Base-by-base conservation (phyloP, 2,113 vertebrate species). In the Propithecus coquereli region DNA sequence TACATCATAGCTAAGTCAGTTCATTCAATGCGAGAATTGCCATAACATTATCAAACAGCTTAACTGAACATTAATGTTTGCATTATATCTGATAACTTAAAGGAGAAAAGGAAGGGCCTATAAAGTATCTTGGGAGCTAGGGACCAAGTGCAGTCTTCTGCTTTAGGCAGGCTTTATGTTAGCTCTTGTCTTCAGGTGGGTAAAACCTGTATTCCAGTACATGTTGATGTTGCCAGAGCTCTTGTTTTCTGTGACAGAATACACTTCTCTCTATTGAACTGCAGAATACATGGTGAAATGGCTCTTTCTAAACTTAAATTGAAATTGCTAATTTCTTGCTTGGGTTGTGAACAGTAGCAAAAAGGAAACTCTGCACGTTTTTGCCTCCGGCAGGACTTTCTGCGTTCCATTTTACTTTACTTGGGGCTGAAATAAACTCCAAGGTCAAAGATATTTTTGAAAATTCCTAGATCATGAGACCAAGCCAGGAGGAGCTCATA, bases 41-140 rank as follows among this genome's bases (percentile, higher is more conserved):
- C 18, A n/a, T 73, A 80, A 74, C 32, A 37, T 89, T 68, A 84
- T 63, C 88, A 87, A 50, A 27, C 73, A 79, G 82, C 43, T 50
- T 80, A 95, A 73, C 66, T 94, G 77, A 95, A 93, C 83, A 86
- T 52, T 40, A 80, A 17, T 92, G 16, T 92, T 96, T 90, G 18
- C 57, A 66, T 94, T 92, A 0, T 87, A 52, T 92, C 50, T 95
- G 71, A 84, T 80, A 59, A 73, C 73, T 79, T 92, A 65, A 13
- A 90, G 63, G n/a, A 96, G 65, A 97, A 95, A 80, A 23, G 45
- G 37, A 94, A 80, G 25, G n/a, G 8, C 52, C 71, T 70, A 37
- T 65, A 84, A 89, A 92, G 50, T 91, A 73, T 90, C 63, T 82
- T 94, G 47, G 40, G 84, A 91, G 34, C 47, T 77, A 86, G 76